These are phyloP conservation scores for Cylindroiulus punctatus DNA, from an alignment of 2,888 invertebrate species.

Conservation along the genomic window DNA sequence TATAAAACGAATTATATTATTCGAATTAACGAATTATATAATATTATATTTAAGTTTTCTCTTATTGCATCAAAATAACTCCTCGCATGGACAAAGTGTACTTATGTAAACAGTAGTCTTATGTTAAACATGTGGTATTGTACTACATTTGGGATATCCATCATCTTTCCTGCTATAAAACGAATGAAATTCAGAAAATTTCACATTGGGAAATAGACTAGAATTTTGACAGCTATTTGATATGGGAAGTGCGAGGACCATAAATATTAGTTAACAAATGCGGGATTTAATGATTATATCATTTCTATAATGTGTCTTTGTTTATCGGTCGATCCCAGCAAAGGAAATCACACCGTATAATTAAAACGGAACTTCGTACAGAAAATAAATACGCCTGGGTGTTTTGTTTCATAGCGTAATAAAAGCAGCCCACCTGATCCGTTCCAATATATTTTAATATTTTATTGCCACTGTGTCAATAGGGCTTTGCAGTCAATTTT, in stretches of 20 bases:
- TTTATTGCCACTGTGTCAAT: conserved; percentile 31
- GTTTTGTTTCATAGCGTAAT: conserved; percentile 3
- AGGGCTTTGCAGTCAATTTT: background rate
- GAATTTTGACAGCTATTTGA: background rate
- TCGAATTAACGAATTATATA: too few species aligned
- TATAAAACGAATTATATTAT: too few species aligned
- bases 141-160: too few species aligned
- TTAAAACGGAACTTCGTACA: background rate
- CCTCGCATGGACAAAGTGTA: too few species aligned
- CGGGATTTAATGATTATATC: background rate
- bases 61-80: too few species aligned
- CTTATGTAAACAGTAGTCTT: too few species aligned
- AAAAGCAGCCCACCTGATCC: background rate
- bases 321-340: background rate
- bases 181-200: too few species aligned
- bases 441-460: conserved; percentile 15
- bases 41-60: too few species aligned
- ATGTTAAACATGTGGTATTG: too few species aligned
- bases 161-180: too few species aligned
- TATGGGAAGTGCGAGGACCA: background rate
- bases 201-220: background rate
- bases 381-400: background rate
- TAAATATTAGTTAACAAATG: background rate
- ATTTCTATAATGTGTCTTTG: background rate
- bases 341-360: background rate